phyloP scores from a whole-genome alignment of 2,113 vertebrate genomes.

The Puma concolor region DNA sequence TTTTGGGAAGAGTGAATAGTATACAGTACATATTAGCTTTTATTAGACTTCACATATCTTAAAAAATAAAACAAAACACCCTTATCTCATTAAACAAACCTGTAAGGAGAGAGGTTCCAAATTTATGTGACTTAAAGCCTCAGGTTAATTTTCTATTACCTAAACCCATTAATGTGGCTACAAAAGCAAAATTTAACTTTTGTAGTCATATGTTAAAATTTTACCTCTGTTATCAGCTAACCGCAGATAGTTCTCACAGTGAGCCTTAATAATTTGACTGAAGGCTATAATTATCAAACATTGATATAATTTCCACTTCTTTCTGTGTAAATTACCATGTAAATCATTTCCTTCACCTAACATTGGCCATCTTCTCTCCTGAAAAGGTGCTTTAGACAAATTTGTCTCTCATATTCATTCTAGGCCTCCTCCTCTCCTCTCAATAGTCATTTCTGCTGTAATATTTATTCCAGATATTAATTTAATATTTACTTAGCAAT shows the following conservation, averaged over 20 bases:
- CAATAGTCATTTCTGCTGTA: not conserved
- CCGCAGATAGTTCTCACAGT: not conserved
- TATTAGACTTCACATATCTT: not conserved
- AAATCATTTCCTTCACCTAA: not conserved
- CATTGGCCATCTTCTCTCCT: not conserved
- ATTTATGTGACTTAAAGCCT: not conserved
- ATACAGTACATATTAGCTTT: not conserved
- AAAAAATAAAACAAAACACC: not conserved
- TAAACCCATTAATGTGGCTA: not conserved
- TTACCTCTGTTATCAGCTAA: not conserved
- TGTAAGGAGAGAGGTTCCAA: not conserved
- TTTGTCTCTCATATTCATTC: not conserved
- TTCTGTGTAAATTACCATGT: not conserved
- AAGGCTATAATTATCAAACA: not conserved
- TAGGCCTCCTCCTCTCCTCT: not conserved
- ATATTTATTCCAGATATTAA: not conserved
- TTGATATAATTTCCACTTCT: not conserved
- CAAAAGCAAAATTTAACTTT: not conserved
- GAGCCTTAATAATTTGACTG: not conserved
- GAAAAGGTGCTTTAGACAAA: not conserved
- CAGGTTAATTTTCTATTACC: not conserved
- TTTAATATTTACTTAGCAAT: not conserved
- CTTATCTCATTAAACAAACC: not conserved
- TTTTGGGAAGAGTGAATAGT: not conserved
- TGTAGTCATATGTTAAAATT: not conserved